These are phyloP conservation scores for Trogon surrucura DNA, from an alignment of 2,113 vertebrate species.

Conservation along the genomic window DNA sequence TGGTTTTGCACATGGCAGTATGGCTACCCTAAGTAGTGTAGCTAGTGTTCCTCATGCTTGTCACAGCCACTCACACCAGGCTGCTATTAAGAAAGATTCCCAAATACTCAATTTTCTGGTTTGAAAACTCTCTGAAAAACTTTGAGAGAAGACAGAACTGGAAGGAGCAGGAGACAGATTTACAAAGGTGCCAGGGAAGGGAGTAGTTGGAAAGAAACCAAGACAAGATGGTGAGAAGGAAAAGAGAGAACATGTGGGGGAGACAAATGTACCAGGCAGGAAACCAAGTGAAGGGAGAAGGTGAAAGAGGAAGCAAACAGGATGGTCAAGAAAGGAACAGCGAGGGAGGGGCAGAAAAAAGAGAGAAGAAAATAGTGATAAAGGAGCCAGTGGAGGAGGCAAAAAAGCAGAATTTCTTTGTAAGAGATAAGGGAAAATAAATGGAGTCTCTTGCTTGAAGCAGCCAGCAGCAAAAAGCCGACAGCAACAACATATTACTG, in stretches of 20 bases:
- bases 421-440: constrained; percentile 37
- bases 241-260: background rate
- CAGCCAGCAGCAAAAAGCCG: background rate
- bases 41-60: background rate
- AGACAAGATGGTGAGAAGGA: background rate
- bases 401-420: background rate
- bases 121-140: background rate
- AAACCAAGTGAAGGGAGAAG: constrained; percentile 6
- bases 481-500: background rate
- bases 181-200: background rate
- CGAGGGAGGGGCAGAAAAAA: background rate
- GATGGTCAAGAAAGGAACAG: constrained; percentile 8
- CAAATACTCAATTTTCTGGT: background rate
- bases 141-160: background rate
- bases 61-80: background rate
- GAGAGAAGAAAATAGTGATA: background rate
- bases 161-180: background rate
- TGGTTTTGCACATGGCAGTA: background rate
- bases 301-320: background rate
- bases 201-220: constrained; percentile 11
- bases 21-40: background rate
- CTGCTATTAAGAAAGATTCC: background rate
- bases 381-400: background rate
- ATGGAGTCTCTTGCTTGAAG: background rate
- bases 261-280: background rate